Evolutionary conservation across 2,113 vertebrate genomes (phyloP).

Genomic region (Phalacrocorax aristotelis): DNA sequence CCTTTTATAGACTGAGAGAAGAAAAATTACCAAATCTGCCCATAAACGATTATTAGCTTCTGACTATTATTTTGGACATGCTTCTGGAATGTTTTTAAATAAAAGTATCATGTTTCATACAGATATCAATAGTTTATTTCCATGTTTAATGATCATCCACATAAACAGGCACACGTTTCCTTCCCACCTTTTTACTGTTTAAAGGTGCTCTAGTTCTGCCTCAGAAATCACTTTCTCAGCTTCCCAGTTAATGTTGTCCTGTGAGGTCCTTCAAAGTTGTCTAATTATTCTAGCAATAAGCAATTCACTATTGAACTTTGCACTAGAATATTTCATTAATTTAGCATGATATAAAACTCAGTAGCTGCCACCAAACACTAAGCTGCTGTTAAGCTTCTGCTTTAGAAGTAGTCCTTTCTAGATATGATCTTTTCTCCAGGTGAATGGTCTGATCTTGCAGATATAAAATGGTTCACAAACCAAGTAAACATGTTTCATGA

Average conservation of each 20-base stretch:
- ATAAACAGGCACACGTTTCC: neutral
- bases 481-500: neutral
- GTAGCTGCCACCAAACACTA: neutral
- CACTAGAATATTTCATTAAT: neutral
- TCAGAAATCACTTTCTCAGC: neutral
- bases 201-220: neutral
- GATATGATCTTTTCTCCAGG: neutral
- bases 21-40: neutral
- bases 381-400: neutral
- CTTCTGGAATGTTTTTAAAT: neutral
- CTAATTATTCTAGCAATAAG: neutral
- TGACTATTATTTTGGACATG: neutral
- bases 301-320: neutral
- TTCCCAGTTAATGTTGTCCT: neutral
- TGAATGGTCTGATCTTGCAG: neutral
- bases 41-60: neutral
- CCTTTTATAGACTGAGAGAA: neutral
- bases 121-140: neutral
- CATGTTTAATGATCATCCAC: neutral
- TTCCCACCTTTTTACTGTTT: neutral
- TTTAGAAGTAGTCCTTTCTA: neutral
- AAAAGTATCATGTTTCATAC: neutral
- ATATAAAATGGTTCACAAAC: neutral
- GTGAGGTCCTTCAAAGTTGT: neutral
- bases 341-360: neutral